These are phyloP conservation scores for Drosophila micromelanica DNA, from an alignment of 1,140 invertebrate species.

Conservation along the genomic window DNA sequence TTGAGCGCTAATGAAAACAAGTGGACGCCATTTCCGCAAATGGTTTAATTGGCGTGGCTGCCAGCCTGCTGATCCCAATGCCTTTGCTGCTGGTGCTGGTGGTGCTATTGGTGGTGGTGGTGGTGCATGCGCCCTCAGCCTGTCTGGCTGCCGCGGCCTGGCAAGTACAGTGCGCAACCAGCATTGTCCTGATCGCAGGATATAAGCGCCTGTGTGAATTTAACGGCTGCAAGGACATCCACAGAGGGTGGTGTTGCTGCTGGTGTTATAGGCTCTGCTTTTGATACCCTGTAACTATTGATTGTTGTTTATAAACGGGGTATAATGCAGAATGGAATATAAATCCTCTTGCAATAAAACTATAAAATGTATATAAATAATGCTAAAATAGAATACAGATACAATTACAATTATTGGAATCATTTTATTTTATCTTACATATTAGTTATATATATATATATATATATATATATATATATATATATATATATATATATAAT, in stretches of 20 bases:
- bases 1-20: slow-evolving; percentile 70
- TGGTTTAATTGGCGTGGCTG: slow-evolving; percentile 66
- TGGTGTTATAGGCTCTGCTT: neutral
- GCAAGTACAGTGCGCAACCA: slow-evolving; percentile 71
- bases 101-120: slow-evolving; percentile 17
- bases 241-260: slow-evolving; percentile 60
- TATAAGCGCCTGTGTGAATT: slow-evolving; percentile 61
- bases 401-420: too few species aligned
- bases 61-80: slow-evolving; percentile 33
- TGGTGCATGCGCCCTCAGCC: slow-evolving; percentile 38
- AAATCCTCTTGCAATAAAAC: too few species aligned
- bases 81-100: slow-evolving; percentile 28
- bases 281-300: slow-evolving; percentile 1
- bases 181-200: slow-evolving; percentile 50
- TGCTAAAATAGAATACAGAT: too few species aligned
- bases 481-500: too few species aligned
- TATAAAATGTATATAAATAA: too few species aligned
- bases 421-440: too few species aligned
- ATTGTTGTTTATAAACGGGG: too few species aligned
- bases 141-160: slow-evolving; percentile 14
- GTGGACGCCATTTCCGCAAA: slow-evolving; percentile 76
- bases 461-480: too few species aligned
- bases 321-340: too few species aligned
- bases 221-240: slow-evolving; percentile 60
- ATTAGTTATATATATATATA: too few species aligned